phyloP scores from a whole-genome alignment of 2,888 invertebrate genomes.

The Drosophila basisetae region DNA sequence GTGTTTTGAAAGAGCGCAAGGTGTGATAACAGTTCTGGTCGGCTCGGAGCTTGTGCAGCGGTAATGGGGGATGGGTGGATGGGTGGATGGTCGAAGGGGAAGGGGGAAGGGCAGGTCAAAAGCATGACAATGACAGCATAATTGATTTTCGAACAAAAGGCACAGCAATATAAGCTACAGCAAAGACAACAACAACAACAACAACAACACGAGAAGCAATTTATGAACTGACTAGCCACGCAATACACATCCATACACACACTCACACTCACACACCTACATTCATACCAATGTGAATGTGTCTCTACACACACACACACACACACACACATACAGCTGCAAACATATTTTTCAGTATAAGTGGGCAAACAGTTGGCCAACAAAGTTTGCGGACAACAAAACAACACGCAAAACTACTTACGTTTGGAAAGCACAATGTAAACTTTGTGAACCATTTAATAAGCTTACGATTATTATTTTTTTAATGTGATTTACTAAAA shows the following conservation, averaged over 20 bases:
- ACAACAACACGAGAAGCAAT: conserved; percentile 51
- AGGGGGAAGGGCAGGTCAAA: conserved; percentile 57
- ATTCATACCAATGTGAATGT: conserved; percentile 8
- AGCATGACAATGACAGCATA: conserved; percentile 82
- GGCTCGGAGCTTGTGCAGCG: conserved; percentile 15
- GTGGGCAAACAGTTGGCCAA: conserved; percentile 61
- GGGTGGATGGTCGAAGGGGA: neutral
- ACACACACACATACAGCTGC: conserved; percentile 8
- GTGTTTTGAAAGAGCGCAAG: conserved; percentile 77
- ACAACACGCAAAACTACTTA: conserved; percentile 76
- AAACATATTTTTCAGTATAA: conserved; percentile 23
- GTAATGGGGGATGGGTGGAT: neutral
- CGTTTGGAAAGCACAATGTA: conserved; percentile 49
- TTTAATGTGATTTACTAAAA: conserved; percentile 4
- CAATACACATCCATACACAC: conserved; percentile 26
- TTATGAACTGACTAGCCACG: conserved; percentile 66
- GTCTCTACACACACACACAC: conserved; percentile 13
- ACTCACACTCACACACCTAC: neutral
- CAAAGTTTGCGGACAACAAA: conserved; percentile 68
- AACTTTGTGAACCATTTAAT: conserved; percentile 68
- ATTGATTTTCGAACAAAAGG: conserved; percentile 82
- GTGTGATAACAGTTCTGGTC: conserved; percentile 79
- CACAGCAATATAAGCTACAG: conserved; percentile 66
- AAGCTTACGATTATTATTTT: conserved; percentile 57
- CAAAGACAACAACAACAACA: conserved; percentile 19